Base-by-base conservation (phyloP, 2,888 invertebrate species). In the Amitus sp. region DNA sequence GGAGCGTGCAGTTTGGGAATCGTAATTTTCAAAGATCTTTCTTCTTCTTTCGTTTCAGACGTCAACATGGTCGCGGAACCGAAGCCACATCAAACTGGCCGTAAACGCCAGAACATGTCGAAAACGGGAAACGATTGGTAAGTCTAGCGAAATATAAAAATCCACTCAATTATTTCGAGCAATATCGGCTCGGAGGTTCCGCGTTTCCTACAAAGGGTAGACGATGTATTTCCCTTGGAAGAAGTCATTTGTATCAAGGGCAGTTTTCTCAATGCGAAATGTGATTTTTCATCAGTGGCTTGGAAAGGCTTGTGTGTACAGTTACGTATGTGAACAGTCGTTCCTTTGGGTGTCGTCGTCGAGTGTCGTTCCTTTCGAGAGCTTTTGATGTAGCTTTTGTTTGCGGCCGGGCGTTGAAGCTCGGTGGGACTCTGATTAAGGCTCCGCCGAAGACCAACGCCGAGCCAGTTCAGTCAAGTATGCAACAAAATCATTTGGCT, bases 61-160 rank as follows among this genome's bases (percentile, higher is more conserved):
- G 90, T 90, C 67, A 91, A 90, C 81, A 89, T 90, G 88, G 90
- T 90, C 49, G 89, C 90, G 17, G 90, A 91, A 80, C 90, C 90
- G 42, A 91, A 91, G 81, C 88, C 89, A 50, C 89, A 89, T 75
- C 89, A 89, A 79, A 88, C 88, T 23, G 88, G 88, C 67, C 84
- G 88, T 69, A 89, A 88, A 80, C 81, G 88, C 71, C 88, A 88
- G 80, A 88, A 88, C 77, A 84, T 88, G 71, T 84, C 87, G 62
- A 88, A 88, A 83, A 88, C 88, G 34, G 88, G 88, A 77, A 88
- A 88, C 75, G 88, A 88, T 73, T 88, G 88, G 88, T 88, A 77
- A 86, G 86, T 85, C n/a, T n/a, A n/a, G n/a, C n/a, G n/a, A n/a
- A n/a, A n/a, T n/a, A n/a, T n/a, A n/a, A n/a, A n/a, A n/a, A n/a